Percentiles rank a stretch among this genome's conserved stretches.
Evolutionary conservation across 2,797 vertebrate genomes (phyloP).

Genomic region (Typhlichthys eigenmanni): DNA sequence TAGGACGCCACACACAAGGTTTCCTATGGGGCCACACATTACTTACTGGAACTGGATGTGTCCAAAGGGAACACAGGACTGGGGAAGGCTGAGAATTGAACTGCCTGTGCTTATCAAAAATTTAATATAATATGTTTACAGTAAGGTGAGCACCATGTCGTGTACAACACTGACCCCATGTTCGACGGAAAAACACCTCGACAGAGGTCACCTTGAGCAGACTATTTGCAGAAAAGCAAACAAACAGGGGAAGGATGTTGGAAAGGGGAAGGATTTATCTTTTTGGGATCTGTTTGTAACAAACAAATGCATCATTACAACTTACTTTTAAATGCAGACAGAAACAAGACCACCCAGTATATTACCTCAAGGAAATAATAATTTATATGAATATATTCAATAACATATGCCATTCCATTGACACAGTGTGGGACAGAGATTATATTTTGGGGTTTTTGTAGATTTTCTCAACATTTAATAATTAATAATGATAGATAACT

Average conservation of each 20-base stretch:
- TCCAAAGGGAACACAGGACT: conserved; percentile 17
- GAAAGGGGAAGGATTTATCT: conserved; percentile 29
- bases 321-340: conserved; percentile 46
- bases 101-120: conserved; percentile 39
- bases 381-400: neutral
- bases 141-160: conserved; percentile 24
- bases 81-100: conserved; percentile 20
- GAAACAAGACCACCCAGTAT: neutral
- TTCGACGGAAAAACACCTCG: conserved; percentile 20
- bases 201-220: conserved; percentile 30
- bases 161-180: neutral
- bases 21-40: conserved; percentile 64
- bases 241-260: conserved; percentile 79
- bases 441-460: neutral
- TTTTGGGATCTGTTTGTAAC: conserved; percentile 36
- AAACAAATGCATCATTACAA: conserved; percentile 19
- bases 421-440: neutral
- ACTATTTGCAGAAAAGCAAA: conserved; percentile 65
- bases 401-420: neutral
- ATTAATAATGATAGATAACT: neutral
- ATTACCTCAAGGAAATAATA: conserved; percentile 1
- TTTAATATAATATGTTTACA: conserved; percentile 48
- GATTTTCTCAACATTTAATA: neutral
- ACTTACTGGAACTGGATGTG: conserved; percentile 56
- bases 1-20: conserved; percentile 56